These are phyloP conservation scores for Hypsibius dujardini DNA, from an alignment of 1,140 invertebrate species.

Conservation along the genomic window DNA sequence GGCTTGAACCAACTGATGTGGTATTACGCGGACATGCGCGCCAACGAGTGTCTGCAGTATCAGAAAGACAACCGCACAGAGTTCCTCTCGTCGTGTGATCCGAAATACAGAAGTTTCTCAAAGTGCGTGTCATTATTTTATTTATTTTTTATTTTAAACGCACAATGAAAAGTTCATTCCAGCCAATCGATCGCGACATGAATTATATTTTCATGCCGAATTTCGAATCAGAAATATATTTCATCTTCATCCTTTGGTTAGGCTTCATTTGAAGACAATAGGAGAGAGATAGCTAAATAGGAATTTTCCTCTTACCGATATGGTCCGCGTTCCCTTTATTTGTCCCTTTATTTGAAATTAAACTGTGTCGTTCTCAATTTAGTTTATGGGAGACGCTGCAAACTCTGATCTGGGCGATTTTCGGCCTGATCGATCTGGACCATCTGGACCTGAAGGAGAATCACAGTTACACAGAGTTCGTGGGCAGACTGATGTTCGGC, in stretches of 20 bases:
- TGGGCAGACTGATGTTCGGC: constrained; percentile 92
- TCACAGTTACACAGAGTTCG: constrained; percentile 76
- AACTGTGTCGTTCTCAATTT: constrained; percentile 29
- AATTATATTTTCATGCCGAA: too few relatives aligned
- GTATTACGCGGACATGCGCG: constrained; percentile 78
- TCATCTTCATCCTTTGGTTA: too few relatives aligned
- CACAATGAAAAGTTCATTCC: not conserved
- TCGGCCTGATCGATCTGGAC: constrained; percentile 81
- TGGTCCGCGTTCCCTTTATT: not conserved
- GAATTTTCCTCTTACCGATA: too few relatives aligned
- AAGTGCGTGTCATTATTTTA: not conserved
- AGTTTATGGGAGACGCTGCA: constrained; percentile 91
- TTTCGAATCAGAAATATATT: too few relatives aligned
- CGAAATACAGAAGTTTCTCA: constrained; percentile 15
- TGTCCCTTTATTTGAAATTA: constrained; percentile 20
- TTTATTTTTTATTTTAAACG: constrained; percentile 16
- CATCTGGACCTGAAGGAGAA: constrained; percentile 79
- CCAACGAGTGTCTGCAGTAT: constrained; percentile 28
- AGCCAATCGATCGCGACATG: too few relatives aligned
- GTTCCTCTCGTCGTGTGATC: not conserved
- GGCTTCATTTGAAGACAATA: too few relatives aligned
- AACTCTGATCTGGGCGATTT: constrained; percentile 91
- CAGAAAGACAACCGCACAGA: not conserved
- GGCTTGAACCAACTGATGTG: constrained; percentile 75
- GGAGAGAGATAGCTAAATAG: too few relatives aligned